Conservation (phyloP, 2,113 vertebrate species). For the Loxodonta africana region DNA sequence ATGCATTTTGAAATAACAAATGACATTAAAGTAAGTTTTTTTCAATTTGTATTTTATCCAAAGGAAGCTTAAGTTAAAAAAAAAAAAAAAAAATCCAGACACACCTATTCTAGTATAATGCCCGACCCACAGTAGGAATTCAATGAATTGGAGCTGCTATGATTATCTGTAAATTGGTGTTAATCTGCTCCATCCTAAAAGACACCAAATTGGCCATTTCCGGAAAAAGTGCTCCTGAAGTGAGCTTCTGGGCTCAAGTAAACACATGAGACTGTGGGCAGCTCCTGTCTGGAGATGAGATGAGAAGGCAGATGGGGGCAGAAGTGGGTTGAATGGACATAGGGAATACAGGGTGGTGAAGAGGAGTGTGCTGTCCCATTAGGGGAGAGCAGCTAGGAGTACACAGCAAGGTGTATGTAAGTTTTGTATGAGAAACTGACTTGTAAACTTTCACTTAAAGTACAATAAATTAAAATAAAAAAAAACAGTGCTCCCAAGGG, state of each 20-base stretch:
- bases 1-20: neutral
- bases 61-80: neutral
- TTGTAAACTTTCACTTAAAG: neutral
- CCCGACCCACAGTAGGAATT: neutral
- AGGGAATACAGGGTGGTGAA: too few relatives aligned
- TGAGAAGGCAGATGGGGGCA: too few relatives aligned
- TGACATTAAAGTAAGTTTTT: neutral
- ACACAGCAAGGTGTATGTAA: too few relatives aligned
- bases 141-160: neutral
- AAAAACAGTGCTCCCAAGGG: neutral
- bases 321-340: too few relatives aligned
- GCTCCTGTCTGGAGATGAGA: too few relatives aligned
- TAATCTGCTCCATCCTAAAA: neutral
- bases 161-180: neutral
- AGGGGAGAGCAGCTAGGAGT: too few relatives aligned
- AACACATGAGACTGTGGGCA: too few relatives aligned
- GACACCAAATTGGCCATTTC: neutral
- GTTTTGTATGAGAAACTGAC: too few relatives aligned
- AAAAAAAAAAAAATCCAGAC: neutral
- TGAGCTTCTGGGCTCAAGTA: too few relatives aligned
- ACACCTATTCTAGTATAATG: neutral
- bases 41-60: constrained; percentile 13
- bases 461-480: too few relatives aligned
- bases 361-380: too few relatives aligned
- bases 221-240: neutral